Evolutionary conservation across 2,888 invertebrate genomes (phyloP).

Genomic region (Drosophila ustulata): DNA sequence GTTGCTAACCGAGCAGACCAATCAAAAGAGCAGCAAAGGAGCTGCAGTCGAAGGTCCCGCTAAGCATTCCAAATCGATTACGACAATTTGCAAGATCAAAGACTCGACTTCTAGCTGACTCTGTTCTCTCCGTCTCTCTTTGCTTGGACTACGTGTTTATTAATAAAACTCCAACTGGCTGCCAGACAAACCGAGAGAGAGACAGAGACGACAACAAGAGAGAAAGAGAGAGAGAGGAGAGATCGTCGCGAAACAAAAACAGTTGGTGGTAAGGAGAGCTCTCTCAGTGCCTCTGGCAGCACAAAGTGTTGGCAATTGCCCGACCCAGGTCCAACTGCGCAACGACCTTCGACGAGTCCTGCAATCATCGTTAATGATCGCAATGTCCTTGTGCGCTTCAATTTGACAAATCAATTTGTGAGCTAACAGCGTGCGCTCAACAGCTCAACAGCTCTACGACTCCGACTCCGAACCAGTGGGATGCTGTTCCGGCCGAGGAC

Average conservation of each 20-base stretch:
- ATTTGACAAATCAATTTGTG: conserved; percentile 78
- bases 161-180: conserved; percentile 75
- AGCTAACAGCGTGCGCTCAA: conserved; percentile 71
- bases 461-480: conserved; percentile 56
- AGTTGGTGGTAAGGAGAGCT: conserved; percentile 68
- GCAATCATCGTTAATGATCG: conserved; percentile 81
- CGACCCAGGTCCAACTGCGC: conserved; percentile 67
- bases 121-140: conserved; percentile 1
- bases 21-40: conserved; percentile 37
- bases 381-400: conserved; percentile 75
- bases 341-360: conserved; percentile 73
- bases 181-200: conserved; percentile 7
- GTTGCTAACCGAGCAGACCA: conserved; percentile 64
- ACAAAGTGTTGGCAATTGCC: conserved; percentile 75
- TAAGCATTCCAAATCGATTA: conserved; percentile 83
- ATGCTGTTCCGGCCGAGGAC: conserved; percentile 33
- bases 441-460: conserved; percentile 22
- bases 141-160: conserved; percentile 54
- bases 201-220: conserved; percentile 3
- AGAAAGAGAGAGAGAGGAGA: conserved; percentile 9
- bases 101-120: conserved; percentile 9
- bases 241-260: conserved; percentile 57
- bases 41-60: conserved; percentile 64
- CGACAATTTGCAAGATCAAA: conserved; percentile 73
- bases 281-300: conserved; percentile 6